These are phyloP conservation scores for Lasioglossum calceatum DNA, from an alignment of 2,888 invertebrate species.

Conservation along the genomic window DNA sequence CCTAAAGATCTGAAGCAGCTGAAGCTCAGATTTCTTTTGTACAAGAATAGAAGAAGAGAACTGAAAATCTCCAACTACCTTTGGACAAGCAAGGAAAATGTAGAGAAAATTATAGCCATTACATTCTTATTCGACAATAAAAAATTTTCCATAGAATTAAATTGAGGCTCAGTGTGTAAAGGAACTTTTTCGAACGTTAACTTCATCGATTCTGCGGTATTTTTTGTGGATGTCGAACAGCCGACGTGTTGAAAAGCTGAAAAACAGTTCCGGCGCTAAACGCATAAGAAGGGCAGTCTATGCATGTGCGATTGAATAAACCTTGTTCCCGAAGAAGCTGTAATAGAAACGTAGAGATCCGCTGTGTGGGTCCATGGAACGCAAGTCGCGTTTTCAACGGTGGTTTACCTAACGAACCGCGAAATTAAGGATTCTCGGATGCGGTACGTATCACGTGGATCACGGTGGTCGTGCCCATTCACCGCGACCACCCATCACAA, in stretches of 20 bases:
- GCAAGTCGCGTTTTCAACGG: constrained; percentile 28
- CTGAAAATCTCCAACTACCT: no score
- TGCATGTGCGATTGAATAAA: neutral
- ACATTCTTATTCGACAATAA: neutral
- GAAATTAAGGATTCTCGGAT: constrained; percentile 58
- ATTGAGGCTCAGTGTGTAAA: neutral
- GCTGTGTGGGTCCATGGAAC: constrained; percentile 12
- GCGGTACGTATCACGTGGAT: constrained; percentile 14
- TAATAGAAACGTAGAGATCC: neutral
- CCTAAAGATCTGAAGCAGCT: no score
- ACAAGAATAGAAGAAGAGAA: no score
- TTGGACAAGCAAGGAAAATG: neutral
- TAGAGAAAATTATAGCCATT: neutral
- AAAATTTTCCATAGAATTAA: neutral
- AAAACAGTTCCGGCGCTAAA: neutral
- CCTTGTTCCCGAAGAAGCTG: neutral
- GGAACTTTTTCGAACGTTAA: neutral
- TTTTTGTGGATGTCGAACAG: neutral
- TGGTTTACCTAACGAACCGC: constrained; percentile 60
- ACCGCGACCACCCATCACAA: constrained; percentile 31
- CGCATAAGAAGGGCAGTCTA: neutral
- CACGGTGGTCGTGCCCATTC: constrained; percentile 18
- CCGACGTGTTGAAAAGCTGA: neutral
- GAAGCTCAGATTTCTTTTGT: no score
- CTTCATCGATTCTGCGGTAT: neutral